These are phyloP conservation scores for Diabrotica balteata DNA, from an alignment of 2,888 invertebrate species.

Conservation along the genomic window DNA sequence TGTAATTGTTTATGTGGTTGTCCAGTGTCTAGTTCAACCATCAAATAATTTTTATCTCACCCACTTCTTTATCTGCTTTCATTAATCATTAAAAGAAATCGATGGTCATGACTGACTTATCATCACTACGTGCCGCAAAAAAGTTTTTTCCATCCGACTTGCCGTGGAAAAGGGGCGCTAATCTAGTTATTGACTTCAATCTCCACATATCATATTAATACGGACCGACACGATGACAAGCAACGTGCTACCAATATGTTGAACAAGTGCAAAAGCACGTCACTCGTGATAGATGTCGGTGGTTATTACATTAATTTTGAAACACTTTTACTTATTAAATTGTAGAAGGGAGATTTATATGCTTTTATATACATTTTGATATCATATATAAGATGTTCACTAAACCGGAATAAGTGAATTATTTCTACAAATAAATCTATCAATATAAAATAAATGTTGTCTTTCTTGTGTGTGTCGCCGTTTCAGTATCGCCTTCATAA, in stretches of 20 bases:
- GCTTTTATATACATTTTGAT: background rate
- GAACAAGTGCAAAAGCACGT: constrained; percentile 45
- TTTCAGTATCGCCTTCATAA: too few relatives aligned
- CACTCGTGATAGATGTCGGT: constrained; percentile 47
- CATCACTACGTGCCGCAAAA: constrained; percentile 21
- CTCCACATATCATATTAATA: constrained; percentile 42
- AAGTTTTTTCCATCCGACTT: constrained; percentile 22
- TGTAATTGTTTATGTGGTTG: too few relatives aligned
- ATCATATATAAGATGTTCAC: constrained; percentile 2
- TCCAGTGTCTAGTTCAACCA: background rate
- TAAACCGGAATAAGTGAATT: background rate
- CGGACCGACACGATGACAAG: constrained; percentile 44
- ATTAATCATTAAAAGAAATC: constrained; percentile 20
- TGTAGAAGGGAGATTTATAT: constrained; percentile 39
- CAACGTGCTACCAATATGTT: constrained; percentile 47
- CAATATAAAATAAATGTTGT: too few relatives aligned
- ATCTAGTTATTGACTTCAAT: constrained; percentile 44
- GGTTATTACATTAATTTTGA: constrained; percentile 49
- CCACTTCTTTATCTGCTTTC: constrained; percentile 9
- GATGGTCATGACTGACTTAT: constrained; percentile 25
- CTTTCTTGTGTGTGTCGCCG: too few relatives aligned
- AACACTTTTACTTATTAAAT: constrained; percentile 49
- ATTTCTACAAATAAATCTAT: too few relatives aligned
- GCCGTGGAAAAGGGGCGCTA: constrained; percentile 30
- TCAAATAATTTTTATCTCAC: constrained; percentile 17